Base-by-base conservation (phyloP, 2,888 invertebrate species). In the Pimpla rufipes region DNA sequence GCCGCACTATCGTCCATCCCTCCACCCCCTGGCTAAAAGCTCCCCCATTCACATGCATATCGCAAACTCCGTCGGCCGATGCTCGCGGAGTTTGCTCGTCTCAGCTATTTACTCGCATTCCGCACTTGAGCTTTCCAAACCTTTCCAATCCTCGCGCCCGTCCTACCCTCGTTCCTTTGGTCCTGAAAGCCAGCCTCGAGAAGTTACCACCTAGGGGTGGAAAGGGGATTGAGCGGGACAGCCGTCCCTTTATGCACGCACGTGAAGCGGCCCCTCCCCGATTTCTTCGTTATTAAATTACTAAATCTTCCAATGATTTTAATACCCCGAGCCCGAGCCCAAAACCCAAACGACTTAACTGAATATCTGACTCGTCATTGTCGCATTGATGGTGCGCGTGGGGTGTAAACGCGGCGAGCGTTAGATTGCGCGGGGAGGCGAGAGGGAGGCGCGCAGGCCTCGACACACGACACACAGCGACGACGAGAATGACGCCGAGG, bases 91-190 rank as follows among this genome's bases (percentile, higher is more conserved):
- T 62, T 82, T 82, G 73, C 79, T 59, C 74, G 71, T 74, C 85
- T 82, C 79, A 85, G 81, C 81, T 85, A 80, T 82, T 82, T 82
- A 79, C 82, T 37, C 23, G 50, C 76, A 85, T 82, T 79, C 57
- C 67, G 37, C 47, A 47, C 57, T 64, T 37, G 29, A 74, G 11
- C 42, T 59, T 73, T 21, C 8, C 16, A 42, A 42, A n/a, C 55
- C 5, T 35, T 37, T 16, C 10, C 40, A 16, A 8, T 16, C 21
- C 52, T 40, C 47, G 18, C 55, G 35, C 1, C 42, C 50, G n/a
- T 64, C 57, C 16, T 57, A n/a, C 29, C 29, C 29, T 29, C 29
- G 5, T 29, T 29, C 42, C n/a, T n/a, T 62, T 35, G 11, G 13
- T 29, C 29, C 13, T n/a, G 40, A 45, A 45, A 66, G 13, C 23